Percentiles rank a stretch among this genome's conserved stretches.
These are phyloP conservation scores for Rhabdornis inornatus DNA, from an alignment of 2,113 vertebrate genomes.

Conservation along the genomic window DNA sequence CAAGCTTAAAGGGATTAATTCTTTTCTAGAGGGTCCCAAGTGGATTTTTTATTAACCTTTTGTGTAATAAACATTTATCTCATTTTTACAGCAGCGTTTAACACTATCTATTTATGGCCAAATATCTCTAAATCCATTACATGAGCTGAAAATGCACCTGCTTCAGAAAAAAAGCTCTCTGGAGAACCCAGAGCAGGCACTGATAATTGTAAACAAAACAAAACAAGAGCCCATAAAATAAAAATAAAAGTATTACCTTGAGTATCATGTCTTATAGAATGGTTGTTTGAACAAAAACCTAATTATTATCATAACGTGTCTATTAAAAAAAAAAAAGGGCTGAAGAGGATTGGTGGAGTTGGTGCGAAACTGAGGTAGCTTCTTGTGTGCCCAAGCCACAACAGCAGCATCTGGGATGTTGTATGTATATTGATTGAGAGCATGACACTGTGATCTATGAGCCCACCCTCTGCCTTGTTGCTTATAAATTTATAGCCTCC, in stretches of 20 bases:
- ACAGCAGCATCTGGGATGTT: background rate
- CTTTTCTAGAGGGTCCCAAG: conserved; percentile 30
- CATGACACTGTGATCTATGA: background rate
- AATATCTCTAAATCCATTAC: conserved; percentile 67
- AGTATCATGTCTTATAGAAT: conserved; percentile 35
- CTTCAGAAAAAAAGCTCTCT: conserved; percentile 20
- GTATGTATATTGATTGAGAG: background rate
- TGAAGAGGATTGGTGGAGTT: background rate
- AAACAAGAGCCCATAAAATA: conserved; percentile 47
- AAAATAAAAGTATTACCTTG: conserved; percentile 50
- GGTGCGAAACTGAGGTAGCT: background rate
- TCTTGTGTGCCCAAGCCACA: background rate
- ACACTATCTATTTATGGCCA: conserved; percentile 56
- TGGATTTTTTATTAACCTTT: conserved; percentile 61
- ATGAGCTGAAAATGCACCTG: conserved; percentile 52
- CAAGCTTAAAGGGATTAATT: conserved; percentile 47
- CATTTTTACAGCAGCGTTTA: conserved; percentile 59
- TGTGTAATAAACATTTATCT: conserved; percentile 66
- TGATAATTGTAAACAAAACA: conserved; percentile 59
- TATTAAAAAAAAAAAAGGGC: background rate
- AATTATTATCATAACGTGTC: background rate
- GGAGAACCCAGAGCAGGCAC: background rate
- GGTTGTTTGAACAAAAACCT: background rate
- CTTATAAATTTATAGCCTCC: background rate
- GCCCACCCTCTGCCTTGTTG: background rate